These are phyloP conservation scores for Crossocerus cetratus DNA, from an alignment of 2,888 invertebrate species.

Conservation along the genomic window DNA sequence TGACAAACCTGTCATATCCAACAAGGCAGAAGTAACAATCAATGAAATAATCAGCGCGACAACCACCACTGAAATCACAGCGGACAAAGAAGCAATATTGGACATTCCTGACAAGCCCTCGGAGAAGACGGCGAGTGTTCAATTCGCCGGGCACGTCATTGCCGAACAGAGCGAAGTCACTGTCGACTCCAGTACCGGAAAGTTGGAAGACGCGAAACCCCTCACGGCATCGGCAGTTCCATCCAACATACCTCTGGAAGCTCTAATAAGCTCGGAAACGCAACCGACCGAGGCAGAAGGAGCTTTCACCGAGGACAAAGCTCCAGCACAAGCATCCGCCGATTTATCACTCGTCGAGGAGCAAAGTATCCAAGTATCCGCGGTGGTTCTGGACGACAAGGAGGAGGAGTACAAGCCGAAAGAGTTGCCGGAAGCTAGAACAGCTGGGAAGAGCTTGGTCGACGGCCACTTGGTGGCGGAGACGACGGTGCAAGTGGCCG, in stretches of 20 bases:
- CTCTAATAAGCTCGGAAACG: constrained; percentile 79
- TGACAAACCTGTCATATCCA: constrained; percentile 62
- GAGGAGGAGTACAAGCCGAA: constrained; percentile 76
- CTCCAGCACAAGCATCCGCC: constrained; percentile 64
- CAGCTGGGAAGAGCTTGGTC: constrained; percentile 60
- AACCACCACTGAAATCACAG: constrained; percentile 79
- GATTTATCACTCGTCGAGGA: constrained; percentile 68
- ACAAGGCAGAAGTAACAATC: constrained; percentile 69
- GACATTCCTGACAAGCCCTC: constrained; percentile 73
- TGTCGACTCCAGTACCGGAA: constrained; percentile 75
- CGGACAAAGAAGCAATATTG: constrained; percentile 79
- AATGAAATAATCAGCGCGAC: constrained; percentile 76
- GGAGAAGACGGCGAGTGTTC: constrained; percentile 76
- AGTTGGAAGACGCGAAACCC: constrained; percentile 61
- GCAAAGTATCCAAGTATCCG: constrained; percentile 68
- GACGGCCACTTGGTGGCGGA: constrained; percentile 68
- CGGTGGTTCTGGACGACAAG: constrained; percentile 77
- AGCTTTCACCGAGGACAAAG: constrained; percentile 72
- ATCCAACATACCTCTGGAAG: constrained; percentile 79
- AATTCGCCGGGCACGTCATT: constrained; percentile 78
- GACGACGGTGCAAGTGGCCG: constrained; percentile 72
- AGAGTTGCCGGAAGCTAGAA: constrained; percentile 71
- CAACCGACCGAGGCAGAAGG: constrained; percentile 81
- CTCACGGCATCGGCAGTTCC: constrained; percentile 77
- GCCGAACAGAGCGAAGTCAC: constrained; percentile 79